Percentiles rank a stretch among this genome's conserved stretches.
Conservation (phyloP, 2,113 vertebrate species). For the Dascyllus trimaculatus region DNA sequence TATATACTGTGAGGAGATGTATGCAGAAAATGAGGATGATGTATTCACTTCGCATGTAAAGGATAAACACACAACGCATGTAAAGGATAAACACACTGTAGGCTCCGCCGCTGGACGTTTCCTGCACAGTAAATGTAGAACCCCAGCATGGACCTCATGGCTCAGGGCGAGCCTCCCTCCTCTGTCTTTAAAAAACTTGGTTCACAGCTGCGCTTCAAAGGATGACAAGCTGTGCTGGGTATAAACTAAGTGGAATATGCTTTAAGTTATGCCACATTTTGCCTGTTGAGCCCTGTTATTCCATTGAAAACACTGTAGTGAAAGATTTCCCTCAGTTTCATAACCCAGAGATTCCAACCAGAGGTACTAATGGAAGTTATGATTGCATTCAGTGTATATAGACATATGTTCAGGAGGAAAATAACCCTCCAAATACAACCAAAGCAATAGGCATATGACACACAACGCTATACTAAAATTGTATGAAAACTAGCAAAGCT, state of each 20-base stretch:
- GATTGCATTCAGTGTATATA: too few relatives aligned
- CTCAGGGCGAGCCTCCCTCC: conserved; percentile 31
- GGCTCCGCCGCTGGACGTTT: conserved; percentile 36
- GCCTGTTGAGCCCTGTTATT: conserved; percentile 14
- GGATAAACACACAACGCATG: conserved; percentile 34
- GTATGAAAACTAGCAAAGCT: too few relatives aligned
- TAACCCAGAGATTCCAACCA: neutral
- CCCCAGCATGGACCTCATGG: conserved; percentile 42
- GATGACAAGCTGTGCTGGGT: conserved; percentile 74
- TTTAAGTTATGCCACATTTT: conserved; percentile 76
- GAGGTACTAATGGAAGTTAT: too few relatives aligned
- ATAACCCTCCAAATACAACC: too few relatives aligned
- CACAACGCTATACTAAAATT: too few relatives aligned
- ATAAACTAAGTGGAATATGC: conserved; percentile 67
- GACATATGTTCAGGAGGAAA: too few relatives aligned
- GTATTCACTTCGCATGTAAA: conserved; percentile 29
- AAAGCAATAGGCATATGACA: too few relatives aligned
- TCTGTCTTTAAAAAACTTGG: conserved; percentile 53
- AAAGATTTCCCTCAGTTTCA: neutral
- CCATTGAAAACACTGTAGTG: conserved; percentile 12
- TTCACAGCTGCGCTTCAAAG: conserved; percentile 85
- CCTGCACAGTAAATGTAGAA: conserved; percentile 53
- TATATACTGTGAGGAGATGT: neutral
- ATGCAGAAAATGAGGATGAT: conserved; percentile 21
- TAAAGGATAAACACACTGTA: conserved; percentile 39